Base-by-base conservation (phyloP, 2,797 vertebrate species). In the Varecia variegata region DNA sequence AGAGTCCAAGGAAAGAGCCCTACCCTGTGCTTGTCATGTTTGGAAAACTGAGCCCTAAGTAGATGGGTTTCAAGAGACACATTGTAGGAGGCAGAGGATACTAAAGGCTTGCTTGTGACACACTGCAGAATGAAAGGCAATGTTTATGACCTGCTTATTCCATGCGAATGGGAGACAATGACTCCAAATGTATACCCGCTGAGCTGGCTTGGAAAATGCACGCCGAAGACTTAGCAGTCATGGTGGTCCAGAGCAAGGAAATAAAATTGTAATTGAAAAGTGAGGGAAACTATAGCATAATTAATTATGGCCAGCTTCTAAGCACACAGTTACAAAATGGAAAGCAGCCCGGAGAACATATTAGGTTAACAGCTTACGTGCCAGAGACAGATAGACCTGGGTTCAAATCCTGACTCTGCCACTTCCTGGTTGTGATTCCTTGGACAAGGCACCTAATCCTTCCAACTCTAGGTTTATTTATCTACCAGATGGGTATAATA, bases 191-290 rank as follows among this genome's bases (percentile, higher is more conserved):
- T 82, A 40, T 67, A 83, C 62, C 73, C 40, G 6, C 86, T 85
- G 86, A 96, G 84, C 84, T 70, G 86, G 87, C 77, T 92, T 93
- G 85, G 87, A 62, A 76, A 86, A 92, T 67, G 81, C 73, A 35
- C 0, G 15, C 9, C 30, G 73, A 81, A 81, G 65, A 35, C 77
- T 67, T 74, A 73, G n/a, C 86, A 67, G 68, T 81, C 92, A 47
- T 94, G 81, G 95, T 97, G 97, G 97, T 93, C 95, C 56, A 52
- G 65, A 90, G 95, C 45, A 82, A 47, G 74, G 76, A 74, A 90
- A 93, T 89, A 67, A 70, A 92, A 88, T 77, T 60, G 38, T 88
- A 80, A 54, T 67, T 97, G 95, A 90, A 94, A 95, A 68, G n/a
- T 45, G n/a, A 81, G 35, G 17, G 68, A 76, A 92, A 79, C 93